Evolutionary conservation across 2,113 vertebrate genomes (phyloP), one percentile per base, ranked within the genome.

Genomic region (Odocoileus hemionus): DNA sequence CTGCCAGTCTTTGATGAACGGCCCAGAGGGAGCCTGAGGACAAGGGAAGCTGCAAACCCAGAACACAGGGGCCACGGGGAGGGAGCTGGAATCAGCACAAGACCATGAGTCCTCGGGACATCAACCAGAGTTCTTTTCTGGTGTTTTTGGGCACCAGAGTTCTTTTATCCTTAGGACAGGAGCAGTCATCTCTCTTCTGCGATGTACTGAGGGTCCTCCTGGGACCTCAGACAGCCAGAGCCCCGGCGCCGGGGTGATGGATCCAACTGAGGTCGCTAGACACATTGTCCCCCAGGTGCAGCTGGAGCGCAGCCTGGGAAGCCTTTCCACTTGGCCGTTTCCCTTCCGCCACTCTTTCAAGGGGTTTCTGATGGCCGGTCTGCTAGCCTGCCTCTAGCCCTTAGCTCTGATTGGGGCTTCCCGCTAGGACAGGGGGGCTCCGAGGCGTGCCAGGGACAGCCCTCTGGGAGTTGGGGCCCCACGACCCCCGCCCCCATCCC

Each of bases 371-470:
- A 52, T 39, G 8, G 2, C 52, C 3, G 0, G 0, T 13, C 30
- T 15, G 76, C 60, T 55, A 15, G 26, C 74, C 16, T 5, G 0
- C 23, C 30, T 58, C 39, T 2, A 5, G 55, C 23, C 86, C 3
- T 33, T 8, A 30, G 26, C 25, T 19, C 60, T 14, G 21, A 0
- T 1, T 0, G 1, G 7, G 1, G 17, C 30, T 25, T 39, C 23
- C 23, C 0, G 1, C 1, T 1, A 9, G 3, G 17, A 76, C 45
- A 33, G 45, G 13, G 13, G 45, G 16, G 4, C 30, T 30, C 76
- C 4, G 4, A 25, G 25, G n/a, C 3, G 6, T 28, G 11, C 21
- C 1, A 47, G 33, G 74, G 50, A 14, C 16, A 36, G 54, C 9
- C 3, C 39, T 33, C 36, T 3, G 61, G 2, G 36, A 6, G 15